A percentile compares a stretch with the other conserved stretches of the same genome.
phyloP scores from a whole-genome alignment of 2,888 invertebrate species.

The Acrobasis consociella region DNA sequence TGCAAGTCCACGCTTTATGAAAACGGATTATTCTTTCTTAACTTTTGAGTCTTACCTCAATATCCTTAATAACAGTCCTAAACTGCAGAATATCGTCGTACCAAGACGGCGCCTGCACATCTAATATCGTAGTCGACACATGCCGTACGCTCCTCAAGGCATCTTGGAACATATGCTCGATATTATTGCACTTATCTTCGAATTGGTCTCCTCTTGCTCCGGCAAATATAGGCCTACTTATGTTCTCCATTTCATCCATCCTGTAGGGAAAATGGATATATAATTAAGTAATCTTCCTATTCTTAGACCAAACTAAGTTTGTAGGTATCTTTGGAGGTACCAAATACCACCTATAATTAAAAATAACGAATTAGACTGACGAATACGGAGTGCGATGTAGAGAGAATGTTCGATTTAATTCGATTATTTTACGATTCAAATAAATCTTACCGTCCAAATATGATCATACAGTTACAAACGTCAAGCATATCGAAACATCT shows the following conservation, averaged over 20 bases:
- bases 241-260: constrained; percentile 87
- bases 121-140: constrained; percentile 86
- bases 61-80: constrained; percentile 83
- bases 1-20: too few relatives aligned
- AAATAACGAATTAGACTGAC: background rate
- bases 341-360: background rate
- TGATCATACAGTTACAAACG: constrained; percentile 94
- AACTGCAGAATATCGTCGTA: constrained; percentile 87
- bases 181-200: constrained; percentile 85
- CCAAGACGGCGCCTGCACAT: constrained; percentile 92
- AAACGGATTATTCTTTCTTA: too few relatives aligned
- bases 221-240: constrained; percentile 88
- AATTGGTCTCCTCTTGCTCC: constrained; percentile 88
- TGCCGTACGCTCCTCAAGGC: constrained; percentile 83
- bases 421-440: background rate
- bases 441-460: constrained; percentile 87
- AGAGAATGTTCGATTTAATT: too few relatives aligned
- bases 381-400: too few relatives aligned
- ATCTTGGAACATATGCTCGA: constrained; percentile 88
- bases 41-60: constrained; percentile 81
- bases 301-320: too few relatives aligned
- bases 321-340: too few relatives aligned
- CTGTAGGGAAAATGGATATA: constrained; percentile 49
- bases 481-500: constrained; percentile 93
- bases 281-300: too few relatives aligned